These are phyloP conservation scores for Eretmocerus hayati DNA, from an alignment of 2,888 invertebrate species.

Conservation along the genomic window DNA sequence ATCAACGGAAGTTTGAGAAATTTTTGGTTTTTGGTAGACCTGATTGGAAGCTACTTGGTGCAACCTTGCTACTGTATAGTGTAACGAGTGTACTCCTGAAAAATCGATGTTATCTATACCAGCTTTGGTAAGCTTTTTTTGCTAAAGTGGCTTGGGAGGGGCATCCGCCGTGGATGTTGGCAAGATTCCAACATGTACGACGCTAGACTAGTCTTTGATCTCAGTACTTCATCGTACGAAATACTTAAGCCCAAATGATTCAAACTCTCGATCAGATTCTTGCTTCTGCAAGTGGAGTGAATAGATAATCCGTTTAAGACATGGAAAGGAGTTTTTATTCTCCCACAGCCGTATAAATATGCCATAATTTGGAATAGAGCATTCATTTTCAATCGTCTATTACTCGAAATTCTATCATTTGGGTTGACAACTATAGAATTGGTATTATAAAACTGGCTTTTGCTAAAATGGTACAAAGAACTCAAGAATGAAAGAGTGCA, in stretches of 20 bases:
- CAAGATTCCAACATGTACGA: not conserved
- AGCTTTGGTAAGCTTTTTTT: not conserved
- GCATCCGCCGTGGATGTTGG: not conserved
- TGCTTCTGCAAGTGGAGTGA: conserved; percentile 10
- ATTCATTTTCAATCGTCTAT: not conserved
- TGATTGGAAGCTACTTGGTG: too few species aligned
- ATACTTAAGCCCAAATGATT: conserved; percentile 11
- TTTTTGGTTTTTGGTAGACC: too few species aligned
- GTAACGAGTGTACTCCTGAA: not conserved
- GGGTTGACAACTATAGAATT: too few species aligned
- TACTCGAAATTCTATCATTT: not conserved
- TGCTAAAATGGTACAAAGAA: too few species aligned
- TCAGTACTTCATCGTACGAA: not conserved
- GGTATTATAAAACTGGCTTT: too few species aligned
- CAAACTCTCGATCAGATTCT: conserved; percentile 6
- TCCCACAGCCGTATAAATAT: not conserved
- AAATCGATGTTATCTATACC: not conserved
- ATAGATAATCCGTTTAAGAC: conserved; percentile 13
- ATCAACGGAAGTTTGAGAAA: too few species aligned
- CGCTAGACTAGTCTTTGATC: not conserved
- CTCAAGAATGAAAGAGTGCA: too few species aligned
- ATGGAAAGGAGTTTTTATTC: conserved; percentile 17
- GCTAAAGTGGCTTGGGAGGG: not conserved
- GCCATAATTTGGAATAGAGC: not conserved
- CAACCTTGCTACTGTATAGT: not conserved